Conservation (phyloP, 2,888 invertebrate genomes). For the Cecidostiba fungosa region DNA sequence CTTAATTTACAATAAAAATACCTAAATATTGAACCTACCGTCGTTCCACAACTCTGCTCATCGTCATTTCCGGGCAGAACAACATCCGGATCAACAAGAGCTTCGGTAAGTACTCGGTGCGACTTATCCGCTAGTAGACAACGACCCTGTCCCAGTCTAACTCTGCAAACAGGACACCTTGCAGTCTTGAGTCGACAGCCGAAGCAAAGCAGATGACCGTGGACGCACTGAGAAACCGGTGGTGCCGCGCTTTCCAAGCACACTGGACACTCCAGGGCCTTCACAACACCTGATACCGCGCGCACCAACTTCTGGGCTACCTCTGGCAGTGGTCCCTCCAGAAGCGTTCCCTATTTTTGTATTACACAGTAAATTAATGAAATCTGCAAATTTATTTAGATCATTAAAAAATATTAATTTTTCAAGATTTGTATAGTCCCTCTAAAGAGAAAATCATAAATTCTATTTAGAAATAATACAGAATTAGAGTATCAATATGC, state of each 20-base stretch:
- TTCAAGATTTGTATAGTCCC: too few species aligned
- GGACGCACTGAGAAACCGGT: conserved; percentile 84
- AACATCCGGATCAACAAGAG: conserved; percentile 67
- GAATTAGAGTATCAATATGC: too few species aligned
- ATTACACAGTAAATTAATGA: background rate
- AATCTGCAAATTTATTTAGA: background rate
- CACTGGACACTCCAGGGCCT: conserved; percentile 83
- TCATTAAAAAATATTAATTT: too few species aligned
- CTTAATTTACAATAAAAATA: too few species aligned
- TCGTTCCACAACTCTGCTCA: background rate
- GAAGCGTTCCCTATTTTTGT: conserved; percentile 31
- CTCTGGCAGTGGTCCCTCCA: conserved; percentile 76
- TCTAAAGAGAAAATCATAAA: too few species aligned
- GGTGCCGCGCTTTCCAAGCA: conserved; percentile 85
- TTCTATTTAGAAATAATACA: too few species aligned
- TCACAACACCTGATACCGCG: conserved; percentile 74
- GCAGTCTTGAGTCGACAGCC: conserved; percentile 82
- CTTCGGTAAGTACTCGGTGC: conserved; percentile 74
- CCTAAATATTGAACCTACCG: too few species aligned
- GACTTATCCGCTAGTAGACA: conserved; percentile 77
- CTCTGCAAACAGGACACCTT: conserved; percentile 84
- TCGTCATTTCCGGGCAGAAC: background rate
- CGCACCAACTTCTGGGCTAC: conserved; percentile 74
- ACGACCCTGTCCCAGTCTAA: conserved; percentile 78
- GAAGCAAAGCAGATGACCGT: conserved; percentile 84